phyloP scores from a whole-genome alignment of 2,888 invertebrate genomes.

The Campoletis raptor region DNA sequence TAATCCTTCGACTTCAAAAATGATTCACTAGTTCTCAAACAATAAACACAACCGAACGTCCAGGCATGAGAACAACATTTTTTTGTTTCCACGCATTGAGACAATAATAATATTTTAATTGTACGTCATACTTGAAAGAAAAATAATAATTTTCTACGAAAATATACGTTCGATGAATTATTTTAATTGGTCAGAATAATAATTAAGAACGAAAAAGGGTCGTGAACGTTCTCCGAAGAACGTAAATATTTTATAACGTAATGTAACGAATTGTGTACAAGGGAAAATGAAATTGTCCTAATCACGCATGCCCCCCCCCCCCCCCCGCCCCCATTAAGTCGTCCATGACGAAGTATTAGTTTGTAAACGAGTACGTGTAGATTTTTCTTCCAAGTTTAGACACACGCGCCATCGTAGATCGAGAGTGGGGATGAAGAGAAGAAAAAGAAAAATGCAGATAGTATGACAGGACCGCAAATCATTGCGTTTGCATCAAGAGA shows the following conservation, averaged over 20 bases:
- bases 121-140: background rate
- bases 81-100: background rate
- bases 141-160: background rate
- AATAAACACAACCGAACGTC: too few relatives aligned
- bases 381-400: background rate
- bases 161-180: background rate
- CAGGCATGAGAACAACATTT: too few relatives aligned
- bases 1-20: too few relatives aligned
- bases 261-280: background rate
- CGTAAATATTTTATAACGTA: constrained; percentile 16
- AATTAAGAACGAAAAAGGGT: background rate
- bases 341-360: background rate
- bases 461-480: background rate
- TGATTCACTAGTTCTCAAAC: too few relatives aligned
- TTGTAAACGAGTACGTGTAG: too few relatives aligned
- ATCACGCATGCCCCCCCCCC: constrained; percentile 1
- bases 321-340: background rate
- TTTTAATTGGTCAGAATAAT: background rate
- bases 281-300: constrained; percentile 1
- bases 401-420: background rate
- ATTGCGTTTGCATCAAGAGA: background rate
- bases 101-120: background rate
- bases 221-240: background rate
- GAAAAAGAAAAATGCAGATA: constrained; percentile 1
- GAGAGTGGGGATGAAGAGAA: background rate